Evolutionary conservation across 2,888 invertebrate species (phyloP).

Genomic region (Dioctria rufipes): DNA sequence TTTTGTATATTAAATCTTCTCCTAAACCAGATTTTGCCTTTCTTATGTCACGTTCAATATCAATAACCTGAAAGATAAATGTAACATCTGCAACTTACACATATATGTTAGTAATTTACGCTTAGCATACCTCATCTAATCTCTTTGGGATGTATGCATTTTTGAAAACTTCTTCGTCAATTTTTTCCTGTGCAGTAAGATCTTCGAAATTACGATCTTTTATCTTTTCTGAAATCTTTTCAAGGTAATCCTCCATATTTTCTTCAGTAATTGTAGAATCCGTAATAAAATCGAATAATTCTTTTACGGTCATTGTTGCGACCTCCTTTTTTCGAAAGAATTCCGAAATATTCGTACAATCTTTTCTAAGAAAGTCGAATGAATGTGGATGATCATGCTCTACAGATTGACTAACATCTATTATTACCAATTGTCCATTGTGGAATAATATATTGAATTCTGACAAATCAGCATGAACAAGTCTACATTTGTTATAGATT

Average conservation of each 20-base stretch:
- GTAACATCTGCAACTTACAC: background rate
- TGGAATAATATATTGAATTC: slow-evolving; percentile 95
- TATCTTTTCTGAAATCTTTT: slow-evolving; percentile 80
- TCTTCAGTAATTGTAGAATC: slow-evolving; percentile 87
- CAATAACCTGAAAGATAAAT: slow-evolving; percentile 76
- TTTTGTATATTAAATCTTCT: slow-evolving; percentile 86
- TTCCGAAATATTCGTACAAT: slow-evolving; percentile 93
- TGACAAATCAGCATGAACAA: slow-evolving; percentile 98
- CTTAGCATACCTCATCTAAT: slow-evolving; percentile 82
- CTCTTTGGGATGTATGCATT: slow-evolving; percentile 94
- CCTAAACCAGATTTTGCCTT: slow-evolving; percentile 68
- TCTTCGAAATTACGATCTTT: slow-evolving; percentile 77
- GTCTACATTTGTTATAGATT: slow-evolving; percentile 91
- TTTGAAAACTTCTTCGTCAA: slow-evolving; percentile 95
- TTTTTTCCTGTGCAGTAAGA: slow-evolving; percentile 81
- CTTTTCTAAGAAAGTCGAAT: slow-evolving; percentile 93
- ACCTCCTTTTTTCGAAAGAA: slow-evolving; percentile 93
- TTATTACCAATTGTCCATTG: slow-evolving; percentile 87
- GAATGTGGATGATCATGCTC: slow-evolving; percentile 98
- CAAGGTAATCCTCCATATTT: slow-evolving; percentile 87
- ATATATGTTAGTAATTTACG: background rate
- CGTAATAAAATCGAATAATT: slow-evolving; percentile 96
- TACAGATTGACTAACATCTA: slow-evolving; percentile 98
- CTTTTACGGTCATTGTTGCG: slow-evolving; percentile 91
- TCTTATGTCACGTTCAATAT: slow-evolving; percentile 76